phyloP scores from a whole-genome alignment of 2,797 vertebrate genomes.

The Cheirogaleus major region DNA sequence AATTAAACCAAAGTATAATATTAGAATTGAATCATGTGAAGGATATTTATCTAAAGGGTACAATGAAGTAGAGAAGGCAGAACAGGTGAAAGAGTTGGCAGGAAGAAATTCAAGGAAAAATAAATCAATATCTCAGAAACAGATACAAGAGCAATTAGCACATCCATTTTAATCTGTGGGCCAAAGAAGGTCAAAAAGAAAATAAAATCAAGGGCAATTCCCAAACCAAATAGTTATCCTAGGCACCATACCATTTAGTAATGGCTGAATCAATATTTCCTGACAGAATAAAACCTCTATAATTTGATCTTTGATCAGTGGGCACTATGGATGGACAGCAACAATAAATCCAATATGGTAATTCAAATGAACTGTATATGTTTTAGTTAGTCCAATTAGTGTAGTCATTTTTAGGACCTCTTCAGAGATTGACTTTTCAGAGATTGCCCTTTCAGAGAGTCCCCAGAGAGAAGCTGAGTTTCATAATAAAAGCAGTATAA shows the following conservation, averaged over 20 bases:
- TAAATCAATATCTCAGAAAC: neutral
- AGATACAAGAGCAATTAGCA: neutral
- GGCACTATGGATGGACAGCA: neutral
- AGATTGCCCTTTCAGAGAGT: neutral
- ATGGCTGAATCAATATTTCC: neutral
- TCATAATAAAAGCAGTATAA: neutral
- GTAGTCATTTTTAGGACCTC: neutral
- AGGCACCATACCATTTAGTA: neutral
- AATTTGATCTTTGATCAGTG: neutral
- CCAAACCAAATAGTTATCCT: neutral
- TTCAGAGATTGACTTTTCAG: neutral
- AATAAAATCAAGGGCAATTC: slow-evolving; percentile 16
- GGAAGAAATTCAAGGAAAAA: neutral
- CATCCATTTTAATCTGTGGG: neutral
- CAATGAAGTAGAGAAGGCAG: neutral
- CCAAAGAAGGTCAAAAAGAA: neutral
- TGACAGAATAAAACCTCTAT: neutral
- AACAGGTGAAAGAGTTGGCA: slow-evolving; percentile 21
- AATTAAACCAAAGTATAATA: neutral
- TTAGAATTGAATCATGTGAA: neutral
- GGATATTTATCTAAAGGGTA: slow-evolving; percentile 1
- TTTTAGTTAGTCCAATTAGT: neutral
- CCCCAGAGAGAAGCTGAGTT: neutral
- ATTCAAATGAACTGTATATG: neutral
- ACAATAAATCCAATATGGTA: neutral